Evolutionary conservation across 2,888 invertebrate species (phyloP).

Genomic region (Scaptomyza tumidula): DNA sequence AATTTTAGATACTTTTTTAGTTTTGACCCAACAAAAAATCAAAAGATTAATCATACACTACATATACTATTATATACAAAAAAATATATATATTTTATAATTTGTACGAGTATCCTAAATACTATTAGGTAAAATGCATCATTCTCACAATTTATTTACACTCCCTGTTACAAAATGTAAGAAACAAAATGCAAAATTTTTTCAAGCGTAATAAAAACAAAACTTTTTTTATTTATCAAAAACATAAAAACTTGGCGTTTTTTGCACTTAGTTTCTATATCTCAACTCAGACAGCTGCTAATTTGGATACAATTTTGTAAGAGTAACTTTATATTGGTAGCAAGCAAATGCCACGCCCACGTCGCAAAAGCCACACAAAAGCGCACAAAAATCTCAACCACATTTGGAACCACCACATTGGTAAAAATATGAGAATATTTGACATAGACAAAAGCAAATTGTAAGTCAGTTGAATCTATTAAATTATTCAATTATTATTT

Average conservation of each 20-base stretch:
- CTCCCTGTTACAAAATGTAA: conserved; percentile 77
- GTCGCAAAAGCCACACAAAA: conserved; percentile 76
- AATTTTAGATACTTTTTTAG: conserved; percentile 55
- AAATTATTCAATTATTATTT: conserved; percentile 7
- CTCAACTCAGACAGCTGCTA: conserved; percentile 56
- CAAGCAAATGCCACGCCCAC: conserved; percentile 52
- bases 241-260: conserved; percentile 29
- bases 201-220: conserved; percentile 67
- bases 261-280: conserved; percentile 66
- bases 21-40: conserved; percentile 13
- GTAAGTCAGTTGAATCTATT: conserved; percentile 54
- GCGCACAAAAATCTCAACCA: conserved; percentile 67
- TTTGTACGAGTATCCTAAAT: conserved; percentile 60
- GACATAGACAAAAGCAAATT: conserved; percentile 58
- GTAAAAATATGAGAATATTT: conserved; percentile 65
- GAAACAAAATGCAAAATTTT: conserved; percentile 51
- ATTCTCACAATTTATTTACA: conserved; percentile 78
- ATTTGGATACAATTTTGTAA: conserved; percentile 46
- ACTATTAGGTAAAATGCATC: conserved; percentile 66
- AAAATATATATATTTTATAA: conserved; percentile 54
- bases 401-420: conserved; percentile 75
- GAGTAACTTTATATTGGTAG: conserved; percentile 36
- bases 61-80: conserved; percentile 34
- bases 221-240: conserved; percentile 72
- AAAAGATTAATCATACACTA: conserved; percentile 36